These are phyloP conservation scores for Pocillopora meandrina DNA, from an alignment of 92 coral and sea anemone genomes.

Conservation along the genomic window DNA sequence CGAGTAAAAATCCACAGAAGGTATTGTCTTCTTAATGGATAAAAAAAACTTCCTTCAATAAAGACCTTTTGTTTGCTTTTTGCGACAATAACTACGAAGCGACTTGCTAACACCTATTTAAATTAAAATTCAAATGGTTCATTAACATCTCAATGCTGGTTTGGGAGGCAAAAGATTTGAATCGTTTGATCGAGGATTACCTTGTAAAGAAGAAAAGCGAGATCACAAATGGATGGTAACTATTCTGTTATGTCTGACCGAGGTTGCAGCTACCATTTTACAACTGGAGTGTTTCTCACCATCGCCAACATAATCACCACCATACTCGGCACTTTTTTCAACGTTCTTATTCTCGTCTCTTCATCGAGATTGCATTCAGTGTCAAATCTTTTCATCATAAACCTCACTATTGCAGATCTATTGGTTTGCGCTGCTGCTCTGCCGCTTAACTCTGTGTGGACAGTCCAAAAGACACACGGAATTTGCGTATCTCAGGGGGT, in stretches of 20 bases:
- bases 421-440: conserved; percentile 28
- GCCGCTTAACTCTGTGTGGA: conserved; percentile 33
- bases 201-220: not conserved
- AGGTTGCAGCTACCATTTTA: conserved; percentile 1
- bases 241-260: not conserved
- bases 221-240: not conserved
- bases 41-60: not conserved
- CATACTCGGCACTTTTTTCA: conserved; percentile 8
- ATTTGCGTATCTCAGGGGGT: conserved; percentile 17
- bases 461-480: conserved; percentile 1
- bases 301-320: not conserved
- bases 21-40: not conserved
- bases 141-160: not conserved
- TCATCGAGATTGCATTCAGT: conserved; percentile 24
- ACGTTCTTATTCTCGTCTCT: conserved; percentile 19
- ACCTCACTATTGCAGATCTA: conserved; percentile 41
- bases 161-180: not conserved
- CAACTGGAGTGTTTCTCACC: not conserved
- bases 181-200: not conserved
- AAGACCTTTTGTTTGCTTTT: conserved; percentile 1
- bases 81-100: not conserved
- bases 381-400: conserved; percentile 32
- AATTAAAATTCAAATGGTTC: not conserved
- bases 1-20: not conserved
- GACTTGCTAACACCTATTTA: not conserved